Evolutionary conservation across 2,888 invertebrate genomes (phyloP).

Genomic region (Emmelina monodactyla): DNA sequence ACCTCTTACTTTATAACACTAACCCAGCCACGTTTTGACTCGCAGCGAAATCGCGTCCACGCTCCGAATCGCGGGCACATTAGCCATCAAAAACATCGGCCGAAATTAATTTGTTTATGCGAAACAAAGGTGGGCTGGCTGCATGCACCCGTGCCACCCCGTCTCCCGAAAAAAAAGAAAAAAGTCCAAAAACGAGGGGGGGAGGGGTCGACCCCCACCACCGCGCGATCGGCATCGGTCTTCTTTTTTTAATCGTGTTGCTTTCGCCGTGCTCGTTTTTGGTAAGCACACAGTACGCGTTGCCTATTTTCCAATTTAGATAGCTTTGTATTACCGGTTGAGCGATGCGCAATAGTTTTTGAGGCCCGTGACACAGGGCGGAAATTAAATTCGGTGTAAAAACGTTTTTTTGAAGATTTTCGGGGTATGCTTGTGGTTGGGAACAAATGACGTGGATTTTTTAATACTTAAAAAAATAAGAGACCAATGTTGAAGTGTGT

Average conservation of each 20-base stretch:
- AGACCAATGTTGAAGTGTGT: no score
- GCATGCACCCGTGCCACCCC: constrained; percentile 60
- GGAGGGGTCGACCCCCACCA: constrained; percentile 40
- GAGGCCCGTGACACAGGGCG: constrained; percentile 55
- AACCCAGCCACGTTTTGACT: no score
- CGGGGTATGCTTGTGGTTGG: no score
- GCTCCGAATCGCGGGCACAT: constrained; percentile 47
- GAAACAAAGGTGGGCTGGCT: constrained; percentile 65
- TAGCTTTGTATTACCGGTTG: constrained; percentile 66
- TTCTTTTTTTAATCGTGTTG: constrained; percentile 68
- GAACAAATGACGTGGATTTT: no score
- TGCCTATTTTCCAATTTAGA: constrained; percentile 68
- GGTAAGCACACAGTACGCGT: constrained; percentile 65
- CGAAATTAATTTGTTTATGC: constrained; percentile 67
- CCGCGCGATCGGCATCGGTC: constrained; percentile 63
- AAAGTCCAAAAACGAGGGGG: constrained; percentile 47
- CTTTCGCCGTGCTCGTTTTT: constrained; percentile 61
- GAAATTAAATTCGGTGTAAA: constrained; percentile 54
- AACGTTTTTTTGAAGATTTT: no score
- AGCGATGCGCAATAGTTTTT: constrained; percentile 65
- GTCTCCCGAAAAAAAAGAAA: constrained; percentile 60
- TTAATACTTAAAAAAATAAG: no score
- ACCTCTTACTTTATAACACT: no score
- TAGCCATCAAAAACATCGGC: constrained; percentile 62
- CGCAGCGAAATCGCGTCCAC: constrained; percentile 20